These are phyloP conservation scores for Botia kubotai DNA, from an alignment of 2,797 vertebrate species.

Conservation along the genomic window DNA sequence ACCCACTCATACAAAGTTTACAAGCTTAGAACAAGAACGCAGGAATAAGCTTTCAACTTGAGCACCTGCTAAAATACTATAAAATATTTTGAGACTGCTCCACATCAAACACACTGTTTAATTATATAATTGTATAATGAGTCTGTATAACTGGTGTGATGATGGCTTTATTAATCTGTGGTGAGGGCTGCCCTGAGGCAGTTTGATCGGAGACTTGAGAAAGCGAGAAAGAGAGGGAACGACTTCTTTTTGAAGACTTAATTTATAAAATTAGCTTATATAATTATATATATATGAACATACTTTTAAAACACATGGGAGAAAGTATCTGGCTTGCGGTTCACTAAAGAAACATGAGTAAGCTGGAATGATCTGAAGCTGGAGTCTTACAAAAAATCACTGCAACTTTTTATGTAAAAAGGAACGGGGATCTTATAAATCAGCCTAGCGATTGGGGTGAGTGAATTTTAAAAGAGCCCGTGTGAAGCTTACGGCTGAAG, in stretches of 20 bases:
- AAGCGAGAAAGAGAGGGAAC: not conserved
- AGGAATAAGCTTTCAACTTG: not conserved
- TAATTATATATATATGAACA: not conserved
- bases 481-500: not conserved
- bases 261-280: no score
- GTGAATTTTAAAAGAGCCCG: not conserved
- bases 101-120: constrained; percentile 26
- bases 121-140: constrained; percentile 30
- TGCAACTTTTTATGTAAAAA: not conserved
- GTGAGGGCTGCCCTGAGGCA: not conserved
- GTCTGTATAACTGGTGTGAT: constrained; percentile 21
- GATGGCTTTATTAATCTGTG: constrained; percentile 17
- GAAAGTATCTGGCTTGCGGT: not conserved
- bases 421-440: constrained; percentile 9
- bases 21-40: constrained; percentile 10
- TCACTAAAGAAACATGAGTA: not conserved
- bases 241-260: no score
- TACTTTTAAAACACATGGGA: not conserved
- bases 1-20: not conserved
- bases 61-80: not conserved
- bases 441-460: not conserved
- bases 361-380: not conserved
- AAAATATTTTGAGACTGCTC: not conserved
- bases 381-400: not conserved
- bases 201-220: not conserved